Evolutionary conservation across 2,797 vertebrate species (phyloP).

Genomic region (Lithobates pipiens): DNA sequence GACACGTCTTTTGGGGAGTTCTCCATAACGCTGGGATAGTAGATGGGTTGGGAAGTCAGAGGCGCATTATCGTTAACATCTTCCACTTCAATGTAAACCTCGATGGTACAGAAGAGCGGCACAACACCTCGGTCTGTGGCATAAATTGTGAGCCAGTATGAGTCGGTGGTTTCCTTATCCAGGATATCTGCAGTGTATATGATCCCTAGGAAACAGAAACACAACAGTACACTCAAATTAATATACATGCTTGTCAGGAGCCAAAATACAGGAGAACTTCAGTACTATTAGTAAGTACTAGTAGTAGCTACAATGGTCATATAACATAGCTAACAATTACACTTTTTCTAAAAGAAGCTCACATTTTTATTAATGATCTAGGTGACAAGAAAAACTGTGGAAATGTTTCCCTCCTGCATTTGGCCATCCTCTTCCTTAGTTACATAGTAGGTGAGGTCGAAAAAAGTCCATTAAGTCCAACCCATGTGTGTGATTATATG

Average conservation of each 20-base stretch:
- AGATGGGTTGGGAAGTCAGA: constrained; percentile 90
- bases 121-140: constrained; percentile 92
- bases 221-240: not conserved
- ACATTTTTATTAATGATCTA: too few relatives aligned
- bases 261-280: not conserved
- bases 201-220: constrained; percentile 77
- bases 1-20: constrained; percentile 93
- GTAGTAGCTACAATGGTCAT: too few relatives aligned
- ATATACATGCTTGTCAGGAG: not conserved
- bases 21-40: constrained; percentile 85
- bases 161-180: constrained; percentile 92
- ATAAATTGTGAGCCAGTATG: constrained; percentile 95
- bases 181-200: constrained; percentile 92
- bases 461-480: too few relatives aligned
- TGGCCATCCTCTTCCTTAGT: too few relatives aligned
- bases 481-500: too few relatives aligned
- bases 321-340: too few relatives aligned
- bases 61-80: constrained; percentile 96
- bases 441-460: too few relatives aligned
- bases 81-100: constrained; percentile 93
- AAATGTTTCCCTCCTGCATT: too few relatives aligned
- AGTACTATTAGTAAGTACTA: too few relatives aligned
- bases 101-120: constrained; percentile 87
- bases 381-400: too few relatives aligned
- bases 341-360: too few relatives aligned